Evolutionary conservation across 2,797 vertebrate genomes (phyloP).

Genomic region (Mallotus villosus): DNA sequence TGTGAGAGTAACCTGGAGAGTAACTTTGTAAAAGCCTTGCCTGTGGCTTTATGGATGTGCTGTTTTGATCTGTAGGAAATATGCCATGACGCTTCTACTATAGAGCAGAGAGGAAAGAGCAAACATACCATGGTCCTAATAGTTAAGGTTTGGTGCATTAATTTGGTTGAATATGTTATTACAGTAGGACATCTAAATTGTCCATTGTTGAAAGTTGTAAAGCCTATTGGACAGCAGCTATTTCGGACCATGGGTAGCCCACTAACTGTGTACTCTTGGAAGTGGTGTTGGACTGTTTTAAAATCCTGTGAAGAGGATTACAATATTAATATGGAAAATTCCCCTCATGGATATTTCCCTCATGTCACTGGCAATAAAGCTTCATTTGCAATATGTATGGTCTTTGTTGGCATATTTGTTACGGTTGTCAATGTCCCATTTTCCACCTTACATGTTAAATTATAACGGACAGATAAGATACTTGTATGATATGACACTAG

Average conservation of each 20-base stretch:
- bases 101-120: slow-evolving; percentile 37
- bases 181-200: slow-evolving; percentile 30
- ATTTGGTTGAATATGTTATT: slow-evolving; percentile 15
- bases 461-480: neutral
- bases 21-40: slow-evolving; percentile 74
- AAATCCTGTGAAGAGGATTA: slow-evolving; percentile 55
- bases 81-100: slow-evolving; percentile 66
- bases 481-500: too few species aligned
- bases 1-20: slow-evolving; percentile 63
- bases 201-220: slow-evolving; percentile 36
- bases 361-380: slow-evolving; percentile 81
- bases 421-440: slow-evolving; percentile 21
- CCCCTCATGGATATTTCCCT: slow-evolving; percentile 63
- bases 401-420: slow-evolving; percentile 43
- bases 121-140: slow-evolving; percentile 37
- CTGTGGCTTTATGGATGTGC: slow-evolving; percentile 73
- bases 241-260: slow-evolving; percentile 37
- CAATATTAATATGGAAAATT: slow-evolving; percentile 51
- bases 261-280: slow-evolving; percentile 45
- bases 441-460: neutral
- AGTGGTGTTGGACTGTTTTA: slow-evolving; percentile 59
- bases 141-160: slow-evolving; percentile 20
- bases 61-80: slow-evolving; percentile 68
- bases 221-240: slow-evolving; percentile 45
- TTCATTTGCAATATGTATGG: slow-evolving; percentile 72